Percentiles rank a stretch among this genome's conserved stretches.
Conservation (phyloP, 2,888 invertebrate genomes). For the Siphlonurus alternatus region DNA sequence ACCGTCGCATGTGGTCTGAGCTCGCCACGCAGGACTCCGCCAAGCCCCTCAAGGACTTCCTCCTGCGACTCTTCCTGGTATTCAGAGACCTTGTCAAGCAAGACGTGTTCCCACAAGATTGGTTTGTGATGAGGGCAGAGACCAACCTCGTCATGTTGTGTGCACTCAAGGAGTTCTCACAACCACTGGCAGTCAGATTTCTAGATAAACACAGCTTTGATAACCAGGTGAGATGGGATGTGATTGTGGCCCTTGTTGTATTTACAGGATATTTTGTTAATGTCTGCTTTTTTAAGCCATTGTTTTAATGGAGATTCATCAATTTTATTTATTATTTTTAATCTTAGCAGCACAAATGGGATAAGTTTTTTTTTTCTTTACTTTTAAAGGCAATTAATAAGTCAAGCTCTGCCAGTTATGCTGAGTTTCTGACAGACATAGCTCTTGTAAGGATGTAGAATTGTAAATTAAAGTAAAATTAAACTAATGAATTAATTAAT, state of each 20-base stretch:
- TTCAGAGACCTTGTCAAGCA: constrained; percentile 63
- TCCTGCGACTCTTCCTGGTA: constrained; percentile 63
- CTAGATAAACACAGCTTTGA: constrained; percentile 32
- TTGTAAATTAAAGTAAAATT: too few relatives aligned
- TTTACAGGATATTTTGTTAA: background rate
- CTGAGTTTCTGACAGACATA: too few relatives aligned
- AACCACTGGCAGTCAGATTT: constrained; percentile 70
- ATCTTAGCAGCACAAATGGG: too few relatives aligned
- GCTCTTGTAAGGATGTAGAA: too few relatives aligned
- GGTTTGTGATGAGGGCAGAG: constrained; percentile 79
- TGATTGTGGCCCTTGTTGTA: background rate
- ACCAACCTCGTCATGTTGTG: constrained; percentile 72
- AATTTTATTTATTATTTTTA: too few relatives aligned
- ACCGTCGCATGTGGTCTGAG: constrained; percentile 72
- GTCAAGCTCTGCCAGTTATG: too few relatives aligned
- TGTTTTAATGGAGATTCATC: too few relatives aligned
- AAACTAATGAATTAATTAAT: too few relatives aligned
- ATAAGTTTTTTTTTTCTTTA: too few relatives aligned
- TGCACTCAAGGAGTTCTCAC: constrained; percentile 73
- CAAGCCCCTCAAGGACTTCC: constrained; percentile 70
- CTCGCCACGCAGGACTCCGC: constrained; percentile 23
- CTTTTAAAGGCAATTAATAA: too few relatives aligned
- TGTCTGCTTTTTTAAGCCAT: background rate
- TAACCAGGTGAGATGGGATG: constrained; percentile 7
- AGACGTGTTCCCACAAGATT: constrained; percentile 72